A percentile compares a stretch with the other conserved stretches of the same genome.
These are phyloP conservation scores for Cyanoramphus novaezelandiae DNA, from an alignment of 2,113 vertebrate genomes.

Conservation along the genomic window DNA sequence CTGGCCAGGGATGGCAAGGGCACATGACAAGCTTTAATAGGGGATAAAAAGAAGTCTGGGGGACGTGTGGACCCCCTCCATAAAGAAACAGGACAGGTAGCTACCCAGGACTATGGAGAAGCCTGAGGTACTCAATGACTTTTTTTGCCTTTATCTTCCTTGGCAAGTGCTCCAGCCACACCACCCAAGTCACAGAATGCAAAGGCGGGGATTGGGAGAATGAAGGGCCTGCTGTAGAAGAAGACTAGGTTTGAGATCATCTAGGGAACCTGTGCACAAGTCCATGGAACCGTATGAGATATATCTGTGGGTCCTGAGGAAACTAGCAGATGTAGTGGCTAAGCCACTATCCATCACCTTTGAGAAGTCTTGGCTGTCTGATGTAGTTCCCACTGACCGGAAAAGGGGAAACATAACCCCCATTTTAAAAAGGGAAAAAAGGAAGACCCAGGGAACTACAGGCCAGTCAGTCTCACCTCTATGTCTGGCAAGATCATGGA, in stretches of 20 bases:
- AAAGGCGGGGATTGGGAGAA: not conserved
- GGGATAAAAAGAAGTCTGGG: not conserved
- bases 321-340: not conserved
- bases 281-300: too few species aligned
- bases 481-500: not conserved
- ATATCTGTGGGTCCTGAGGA: not conserved
- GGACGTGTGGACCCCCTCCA: not conserved
- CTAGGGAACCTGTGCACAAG: not conserved
- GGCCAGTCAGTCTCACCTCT: not conserved
- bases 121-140: not conserved
- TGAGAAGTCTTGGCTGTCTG: not conserved
- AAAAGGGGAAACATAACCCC: not conserved
- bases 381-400: not conserved
- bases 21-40: not conserved
- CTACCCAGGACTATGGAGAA: not conserved
- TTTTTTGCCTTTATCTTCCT: not conserved
- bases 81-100: fast-evolving
- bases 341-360: not conserved
- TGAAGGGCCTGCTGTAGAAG: not conserved
- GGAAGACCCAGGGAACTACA: not conserved
- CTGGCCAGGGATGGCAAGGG: not conserved
- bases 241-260: not conserved
- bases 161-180: not conserved
- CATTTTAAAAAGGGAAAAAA: not conserved
- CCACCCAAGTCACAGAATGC: not conserved